Evolutionary conservation across 2,888 invertebrate genomes (phyloP).

Genomic region (Salticus scenicus): DNA sequence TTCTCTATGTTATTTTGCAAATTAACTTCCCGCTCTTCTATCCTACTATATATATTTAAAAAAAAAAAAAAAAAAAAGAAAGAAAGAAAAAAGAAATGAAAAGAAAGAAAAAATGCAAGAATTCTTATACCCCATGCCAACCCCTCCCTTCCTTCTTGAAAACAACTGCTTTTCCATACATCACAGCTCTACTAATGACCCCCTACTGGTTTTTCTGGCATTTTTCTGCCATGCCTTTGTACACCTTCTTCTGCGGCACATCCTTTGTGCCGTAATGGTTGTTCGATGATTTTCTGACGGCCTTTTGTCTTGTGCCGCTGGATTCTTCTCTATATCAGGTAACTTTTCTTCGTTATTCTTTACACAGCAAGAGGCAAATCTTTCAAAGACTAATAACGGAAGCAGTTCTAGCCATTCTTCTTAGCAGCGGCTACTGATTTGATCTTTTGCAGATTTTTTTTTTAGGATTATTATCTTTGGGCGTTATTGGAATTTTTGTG

Average conservation of each 20-base stretch:
- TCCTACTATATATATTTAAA: too few species aligned
- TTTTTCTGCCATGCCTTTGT: not conserved
- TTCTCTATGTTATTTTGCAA: too few species aligned
- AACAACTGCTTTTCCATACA: not conserved
- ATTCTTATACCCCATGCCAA: too few species aligned
- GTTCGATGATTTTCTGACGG: not conserved
- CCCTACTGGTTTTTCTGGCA: conserved; percentile 1
- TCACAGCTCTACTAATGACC: not conserved
- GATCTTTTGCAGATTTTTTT: not conserved
- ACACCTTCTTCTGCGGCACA: not conserved
- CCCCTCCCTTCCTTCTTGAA: too few species aligned
- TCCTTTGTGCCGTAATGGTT: not conserved
- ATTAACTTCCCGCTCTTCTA: too few species aligned
- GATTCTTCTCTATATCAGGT: not conserved
- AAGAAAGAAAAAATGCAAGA: too few species aligned
- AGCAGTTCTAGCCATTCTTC: not conserved
- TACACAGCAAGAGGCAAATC: not conserved
- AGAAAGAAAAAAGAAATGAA: too few species aligned
- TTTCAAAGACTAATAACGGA: conserved; percentile 2
- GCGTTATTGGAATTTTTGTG: not conserved
- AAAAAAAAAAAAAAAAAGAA: too few species aligned
- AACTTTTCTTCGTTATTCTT: not conserved
- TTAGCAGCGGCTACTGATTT: not conserved
- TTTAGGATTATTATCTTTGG: not conserved
- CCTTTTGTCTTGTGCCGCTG: not conserved